Base-by-base conservation (phyloP, 2,113 vertebrate genomes). In the Halichoerus grypus region DNA sequence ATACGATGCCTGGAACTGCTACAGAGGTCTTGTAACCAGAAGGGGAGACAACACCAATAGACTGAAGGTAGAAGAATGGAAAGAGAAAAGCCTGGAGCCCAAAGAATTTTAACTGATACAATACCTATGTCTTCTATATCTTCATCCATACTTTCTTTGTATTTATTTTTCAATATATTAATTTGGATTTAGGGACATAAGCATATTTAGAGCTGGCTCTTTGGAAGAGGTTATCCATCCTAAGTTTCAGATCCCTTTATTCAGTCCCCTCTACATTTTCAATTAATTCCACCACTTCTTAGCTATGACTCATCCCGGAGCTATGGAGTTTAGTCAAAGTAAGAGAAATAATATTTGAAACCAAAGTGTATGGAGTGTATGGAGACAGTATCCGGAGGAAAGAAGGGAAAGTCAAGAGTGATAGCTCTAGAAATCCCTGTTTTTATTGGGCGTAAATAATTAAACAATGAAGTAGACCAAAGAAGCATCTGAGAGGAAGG, bases 301-400 rank as follows among this genome's bases (percentile, higher is more conserved):
- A 94, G 49, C 24, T 69, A 57, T 89, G 83, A 65, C 67, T 77
- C 4, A 28, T 82, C 36, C 31, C 81, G 31, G 61, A 86, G 65
- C 51, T 49, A 76, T 16, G 31, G 12, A 12, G 8, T 81, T 31
- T 55, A 74, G 55, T 91, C 33, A 57, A 87, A 82, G 36, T 81
- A 46, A 81, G 88, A 49, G 13, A 65, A 74, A 91, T 74, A 83
- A 87, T 76, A 91, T 74, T 82, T 91, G 59, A 96, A 95, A 71
- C 26, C 72, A 51, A 92, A 42, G 39, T 79, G 14, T 79, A n/a
- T 79, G 49, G 31, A 86, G 51, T 26, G 12, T 51, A 71, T 79
- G 39, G 6, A 86, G 81, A 81, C 15, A 74, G 46, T 63, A 72
- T 71, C 33, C 36, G 31, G 22, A 55, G 36, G 12, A 81, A 86